Percentiles rank a stretch among this genome's conserved stretches.
Conservation (phyloP, 2,888 invertebrate species). For the Agrenia bidenticulata region DNA sequence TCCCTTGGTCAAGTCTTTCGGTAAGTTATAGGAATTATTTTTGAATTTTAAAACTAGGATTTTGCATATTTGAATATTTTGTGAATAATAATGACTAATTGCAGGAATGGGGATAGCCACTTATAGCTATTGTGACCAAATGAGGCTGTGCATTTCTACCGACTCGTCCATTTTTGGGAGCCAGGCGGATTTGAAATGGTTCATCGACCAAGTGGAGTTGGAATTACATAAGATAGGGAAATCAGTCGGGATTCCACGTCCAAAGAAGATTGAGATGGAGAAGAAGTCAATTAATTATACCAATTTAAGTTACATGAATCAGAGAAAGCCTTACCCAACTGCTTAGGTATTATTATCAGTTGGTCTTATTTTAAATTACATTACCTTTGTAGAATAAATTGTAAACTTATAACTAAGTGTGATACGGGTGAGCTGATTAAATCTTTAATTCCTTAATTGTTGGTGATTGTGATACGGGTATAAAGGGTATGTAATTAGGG, state of each 20-base stretch:
- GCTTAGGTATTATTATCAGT: too few species aligned
- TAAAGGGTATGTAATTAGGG: too few species aligned
- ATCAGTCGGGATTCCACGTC: constrained; percentile 19
- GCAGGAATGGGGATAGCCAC: constrained; percentile 37
- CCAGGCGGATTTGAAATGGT: constrained; percentile 28
- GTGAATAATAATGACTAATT: constrained; percentile 22
- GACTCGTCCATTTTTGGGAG: constrained; percentile 30
- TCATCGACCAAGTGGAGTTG: constrained; percentile 28
- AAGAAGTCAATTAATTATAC: too few species aligned
- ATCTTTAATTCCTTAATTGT: too few species aligned
- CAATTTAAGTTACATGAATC: too few species aligned
- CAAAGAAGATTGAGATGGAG: too few species aligned
- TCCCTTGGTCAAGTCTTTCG: constrained; percentile 44
- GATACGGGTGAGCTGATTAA: too few species aligned
- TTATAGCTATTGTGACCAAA: constrained; percentile 30
- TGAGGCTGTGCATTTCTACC: constrained; percentile 35
- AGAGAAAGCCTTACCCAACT: too few species aligned
- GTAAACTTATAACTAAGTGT: too few species aligned
- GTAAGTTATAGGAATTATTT: constrained; percentile 18
- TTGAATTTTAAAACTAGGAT: background rate
- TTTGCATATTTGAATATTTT: background rate
- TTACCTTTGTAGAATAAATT: too few species aligned
- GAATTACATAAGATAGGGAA: constrained; percentile 27
- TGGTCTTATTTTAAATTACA: too few species aligned
- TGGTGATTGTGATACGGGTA: too few species aligned